Evolutionary conservation across 1,140 invertebrate genomes (phyloP), one percentile per base, ranked within the genome.

Genomic region (Bacillus rossius): DNA sequence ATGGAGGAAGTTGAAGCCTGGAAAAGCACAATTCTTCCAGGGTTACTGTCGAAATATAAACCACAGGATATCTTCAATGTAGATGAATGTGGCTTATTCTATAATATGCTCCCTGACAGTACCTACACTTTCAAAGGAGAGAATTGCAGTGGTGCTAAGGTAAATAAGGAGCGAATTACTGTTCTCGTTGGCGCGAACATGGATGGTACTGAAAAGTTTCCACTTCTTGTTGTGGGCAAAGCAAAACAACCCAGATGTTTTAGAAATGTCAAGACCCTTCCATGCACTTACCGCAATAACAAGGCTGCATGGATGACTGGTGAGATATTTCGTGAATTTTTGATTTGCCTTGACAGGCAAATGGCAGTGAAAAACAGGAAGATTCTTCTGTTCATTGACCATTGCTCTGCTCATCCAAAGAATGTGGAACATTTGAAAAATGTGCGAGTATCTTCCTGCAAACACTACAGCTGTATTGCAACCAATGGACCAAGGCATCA

Each of bases 381-480:
- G 8, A 51, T 51, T 16, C 10, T 51, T 5, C 8, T 51, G 4
- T 51, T 51, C 25, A 22, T 16, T 16, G 49, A 51, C 49, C n/a
- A 29, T 3, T 20, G 3, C 23, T 16, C 19, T 23, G 49, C n/a
- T 5, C 49, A 51, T 45, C 43, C 43, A 19, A 45, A 45, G 43
- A n/a, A 45, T 62, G 61, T 54, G 54, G 56, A 71, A 61, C 40
- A 62, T 8, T 62, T 69, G 50, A 64, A 61, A 61, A 69, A 72
- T 62, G 66, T 78, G 4, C 69, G 43, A 45, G 23, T 45, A 7
- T 25, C 7, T 57, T 65, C 73, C 76, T 37, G 61, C 71, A 41
- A 77, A 77, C 57, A 74, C 70, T 5, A 77, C 77, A 16, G 68
- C 68, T n/a, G 64, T 73, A 37, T 56, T 79, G 26, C 75, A 79